Evolutionary conservation across 2,113 vertebrate species (phyloP).

Genomic region (Pungitius pungitius): DNA sequence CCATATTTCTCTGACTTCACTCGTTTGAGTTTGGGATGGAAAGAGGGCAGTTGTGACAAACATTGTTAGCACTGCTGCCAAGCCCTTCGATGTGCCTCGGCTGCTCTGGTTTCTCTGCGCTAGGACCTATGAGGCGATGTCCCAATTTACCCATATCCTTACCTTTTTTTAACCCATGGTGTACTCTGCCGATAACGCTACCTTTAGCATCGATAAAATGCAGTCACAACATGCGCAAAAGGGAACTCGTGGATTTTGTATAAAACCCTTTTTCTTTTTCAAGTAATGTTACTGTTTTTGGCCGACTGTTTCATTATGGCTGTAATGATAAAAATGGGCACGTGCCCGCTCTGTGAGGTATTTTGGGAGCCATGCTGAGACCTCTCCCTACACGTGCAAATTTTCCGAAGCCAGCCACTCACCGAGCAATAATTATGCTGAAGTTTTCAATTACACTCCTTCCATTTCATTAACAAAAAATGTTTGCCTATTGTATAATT

Average conservation of each 20-base stretch:
- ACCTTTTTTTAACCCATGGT: conserved; percentile 46
- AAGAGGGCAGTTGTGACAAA: conserved; percentile 81
- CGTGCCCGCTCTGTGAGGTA: no score
- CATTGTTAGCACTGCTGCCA: conserved; percentile 74
- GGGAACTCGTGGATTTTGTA: background rate
- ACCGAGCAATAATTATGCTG: conserved; percentile 82
- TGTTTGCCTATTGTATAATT: conserved; percentile 86
- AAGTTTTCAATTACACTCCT: conserved; percentile 84
- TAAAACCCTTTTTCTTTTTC: background rate
- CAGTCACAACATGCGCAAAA: background rate
- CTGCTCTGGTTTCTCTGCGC: conserved; percentile 60
- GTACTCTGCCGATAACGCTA: background rate
- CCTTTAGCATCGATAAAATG: conserved; percentile 8
- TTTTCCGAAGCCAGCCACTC: conserved; percentile 74
- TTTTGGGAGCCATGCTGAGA: conserved; percentile 71
- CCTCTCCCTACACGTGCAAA: conserved; percentile 76
- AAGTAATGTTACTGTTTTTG: conserved; percentile 33
- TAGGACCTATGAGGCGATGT: conserved; percentile 65
- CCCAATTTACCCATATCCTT: conserved; percentile 57
- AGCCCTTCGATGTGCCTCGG: conserved; percentile 62
- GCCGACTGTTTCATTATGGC: conserved; percentile 25
- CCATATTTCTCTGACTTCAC: conserved; percentile 82
- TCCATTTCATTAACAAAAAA: conserved; percentile 84
- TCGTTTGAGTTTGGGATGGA: conserved; percentile 77
- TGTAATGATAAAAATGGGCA: conserved; percentile 44